Conservation (phyloP, 2,113 vertebrate species). For the Thermophis baileyi region DNA sequence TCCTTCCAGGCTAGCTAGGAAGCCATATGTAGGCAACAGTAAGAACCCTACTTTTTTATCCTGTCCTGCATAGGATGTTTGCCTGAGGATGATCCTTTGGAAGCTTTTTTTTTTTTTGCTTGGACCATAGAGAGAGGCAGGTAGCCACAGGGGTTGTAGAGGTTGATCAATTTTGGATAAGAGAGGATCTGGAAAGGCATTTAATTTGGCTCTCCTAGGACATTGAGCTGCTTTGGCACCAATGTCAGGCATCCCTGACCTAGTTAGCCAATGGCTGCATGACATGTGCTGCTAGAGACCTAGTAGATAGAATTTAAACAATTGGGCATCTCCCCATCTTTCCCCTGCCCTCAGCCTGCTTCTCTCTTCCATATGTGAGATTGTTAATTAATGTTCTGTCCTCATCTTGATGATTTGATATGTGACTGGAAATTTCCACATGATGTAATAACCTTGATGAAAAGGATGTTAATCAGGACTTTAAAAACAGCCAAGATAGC, state of each 20-base stretch:
- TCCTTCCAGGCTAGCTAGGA: neutral
- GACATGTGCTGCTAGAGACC: neutral
- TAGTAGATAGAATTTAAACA: neutral
- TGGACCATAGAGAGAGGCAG: neutral
- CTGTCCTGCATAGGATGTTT: neutral
- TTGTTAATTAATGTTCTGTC: neutral
- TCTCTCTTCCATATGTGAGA: neutral
- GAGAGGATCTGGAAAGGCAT: neutral
- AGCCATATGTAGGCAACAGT: neutral
- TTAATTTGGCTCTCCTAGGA: neutral
- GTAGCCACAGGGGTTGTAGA: neutral
- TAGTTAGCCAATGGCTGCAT: conserved; percentile 28
- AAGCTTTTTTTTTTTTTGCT: neutral
- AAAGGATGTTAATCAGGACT: conserved; percentile 26
- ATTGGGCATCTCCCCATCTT: accelerated
- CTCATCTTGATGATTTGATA: conserved; percentile 35
- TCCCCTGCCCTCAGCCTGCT: neutral
- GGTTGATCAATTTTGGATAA: neutral
- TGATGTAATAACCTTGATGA: conserved; percentile 64
- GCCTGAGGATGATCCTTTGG: neutral
- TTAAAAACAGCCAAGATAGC: conserved; percentile 35
- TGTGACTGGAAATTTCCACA: conserved; percentile 42
- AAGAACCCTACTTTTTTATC: neutral
- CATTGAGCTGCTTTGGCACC: neutral
- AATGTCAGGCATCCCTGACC: conserved; percentile 15